Base-by-base conservation (phyloP, 1,140 invertebrate species). In the Frieseomelitta varia region DNA sequence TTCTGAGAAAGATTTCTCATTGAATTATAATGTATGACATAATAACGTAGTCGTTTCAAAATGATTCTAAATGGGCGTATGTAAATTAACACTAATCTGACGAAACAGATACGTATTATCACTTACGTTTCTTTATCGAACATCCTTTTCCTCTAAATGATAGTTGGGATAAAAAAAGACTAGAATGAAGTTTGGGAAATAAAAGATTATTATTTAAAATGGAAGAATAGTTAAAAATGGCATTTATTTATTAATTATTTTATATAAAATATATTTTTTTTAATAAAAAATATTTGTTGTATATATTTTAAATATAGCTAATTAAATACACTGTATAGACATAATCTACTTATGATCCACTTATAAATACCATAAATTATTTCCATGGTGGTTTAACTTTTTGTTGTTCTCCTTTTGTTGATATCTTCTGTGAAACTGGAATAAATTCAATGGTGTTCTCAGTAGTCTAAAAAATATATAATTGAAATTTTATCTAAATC, bases 301-400 rank as follows among this genome's bases (percentile, higher is more conserved):
- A 79, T 14, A 85, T 71, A 76, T 81, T 11, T 76, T 72, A 79
- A 82, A 83, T 88, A 90, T 39, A 53, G 78, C 79, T 90, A 88
- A 34, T 72, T 85, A 88, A 85, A 75, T 89, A 68, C 82, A 90
- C 79, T 88, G 73, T 47, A 58, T 47, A 58, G 19, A 30, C 56
- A 47, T 51, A 39, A 65, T 92, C 89, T 68, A 61, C 17, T 12
- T 1, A 61, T 30, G 34, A 3, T 61, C 24, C 56, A 91, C 91
- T 90, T 90, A 79, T 93, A 90, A 4, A 93, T 71, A 19, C 91
- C 91, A 67, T 75, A 39, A 34, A 78, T 94, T 91, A 95, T 91
- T 95, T 95, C 94, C 94, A 95, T n/a, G 94, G 94, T 21, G 93
- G 94, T 81, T 94, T 92, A 51, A 65, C 81, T 85, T 88, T 92